Base-by-base conservation (phyloP, 2,113 vertebrate species). In the Puffinus mauretanicus region DNA sequence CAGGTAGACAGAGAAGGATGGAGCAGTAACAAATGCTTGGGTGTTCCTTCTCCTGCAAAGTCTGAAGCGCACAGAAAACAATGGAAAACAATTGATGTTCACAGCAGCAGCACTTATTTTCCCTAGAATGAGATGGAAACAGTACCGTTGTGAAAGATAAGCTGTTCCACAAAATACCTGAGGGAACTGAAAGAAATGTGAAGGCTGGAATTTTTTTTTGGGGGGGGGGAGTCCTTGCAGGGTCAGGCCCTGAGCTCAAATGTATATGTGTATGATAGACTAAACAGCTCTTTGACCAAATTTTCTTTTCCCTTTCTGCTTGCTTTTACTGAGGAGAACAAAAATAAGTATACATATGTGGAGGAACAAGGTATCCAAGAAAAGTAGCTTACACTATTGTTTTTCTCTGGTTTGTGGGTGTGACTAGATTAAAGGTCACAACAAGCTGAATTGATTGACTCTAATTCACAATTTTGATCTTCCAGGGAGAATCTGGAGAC, bases 401-500 rank as follows among this genome's bases (percentile, higher is more conserved):
- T 94, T 95, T 88, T 96, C 61, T 86, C 32, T 62, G 30, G 8
- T 86, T 89, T 91, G 57, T 65, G 73, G 30, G 58, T 91, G 36
- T 85, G 71, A 95, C 66, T 91, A 69, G 51, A 93, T 96, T 88
- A 94, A 91, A 97, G 92, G 93, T 90, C 86, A 86, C 75, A 84
- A 82, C 26, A 72, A 88, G 72, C 64, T 90, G 83, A 94, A 84
- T 58, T 94, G 47, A 79, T 82, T 87, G 82, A 90, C 40, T 94
- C n/a, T 93, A 79, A 94, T 98, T 94, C 95, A 87, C 89, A 88
- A 96, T 97, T 95, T 88, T 97, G 82, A 90, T 86, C 96, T 98
- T 98, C 96, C 97, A 99, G 99, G 96, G 98, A 98, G 97, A 98
- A 97, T 97, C 97, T 99, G 97, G 98, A 99, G 95, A 98, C 98